A percentile compares a stretch with the other conserved stretches of the same genome.
Evolutionary conservation across 1,140 invertebrate species (phyloP).

Genomic region (Camponotus floridanus): DNA sequence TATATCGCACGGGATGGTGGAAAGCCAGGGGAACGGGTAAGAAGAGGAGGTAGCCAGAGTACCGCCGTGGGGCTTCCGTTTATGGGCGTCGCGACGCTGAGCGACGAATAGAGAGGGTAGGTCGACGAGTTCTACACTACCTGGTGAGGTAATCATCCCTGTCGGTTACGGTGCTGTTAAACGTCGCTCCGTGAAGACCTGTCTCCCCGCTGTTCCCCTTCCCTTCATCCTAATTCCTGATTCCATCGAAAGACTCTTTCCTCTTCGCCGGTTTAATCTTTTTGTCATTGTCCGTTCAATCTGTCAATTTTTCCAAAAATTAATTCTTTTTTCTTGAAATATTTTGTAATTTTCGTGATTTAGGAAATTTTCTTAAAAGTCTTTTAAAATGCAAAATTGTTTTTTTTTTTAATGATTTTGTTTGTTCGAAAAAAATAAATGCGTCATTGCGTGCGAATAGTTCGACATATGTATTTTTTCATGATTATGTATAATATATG

Average conservation of each 20-base stretch:
- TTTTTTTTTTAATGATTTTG: not conserved
- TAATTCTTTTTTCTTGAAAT: not conserved
- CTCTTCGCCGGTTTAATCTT: conserved; percentile 39
- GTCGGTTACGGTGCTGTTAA: conserved; percentile 79
- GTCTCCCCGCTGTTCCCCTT: conserved; percentile 59
- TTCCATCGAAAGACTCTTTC: not conserved
- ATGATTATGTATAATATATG: not conserved
- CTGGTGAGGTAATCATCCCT: conserved; percentile 76
- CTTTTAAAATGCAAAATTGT: conserved; percentile 13
- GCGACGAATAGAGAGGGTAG: conserved; percentile 65
- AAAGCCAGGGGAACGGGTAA: not conserved
- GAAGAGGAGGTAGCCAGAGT: conserved; percentile 15
- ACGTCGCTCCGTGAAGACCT: conserved; percentile 73
- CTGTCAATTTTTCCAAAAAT: conserved; percentile 6
- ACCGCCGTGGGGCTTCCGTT: conserved; percentile 77
- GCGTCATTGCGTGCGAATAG: not conserved
- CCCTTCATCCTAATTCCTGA: conserved; percentile 23
- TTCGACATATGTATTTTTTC: not conserved
- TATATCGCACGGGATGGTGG: conserved; percentile 33
- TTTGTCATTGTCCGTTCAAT: not conserved
- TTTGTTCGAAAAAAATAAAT: not conserved
- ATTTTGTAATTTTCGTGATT: conserved; percentile 32
- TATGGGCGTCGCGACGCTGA: conserved; percentile 75
- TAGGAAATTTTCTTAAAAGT: not conserved
- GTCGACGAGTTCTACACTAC: conserved; percentile 58